Percentiles rank a stretch among this genome's conserved stretches.
These are phyloP conservation scores for Capitulum mitella DNA, from an alignment of 2,888 invertebrate species.

Conservation along the genomic window DNA sequence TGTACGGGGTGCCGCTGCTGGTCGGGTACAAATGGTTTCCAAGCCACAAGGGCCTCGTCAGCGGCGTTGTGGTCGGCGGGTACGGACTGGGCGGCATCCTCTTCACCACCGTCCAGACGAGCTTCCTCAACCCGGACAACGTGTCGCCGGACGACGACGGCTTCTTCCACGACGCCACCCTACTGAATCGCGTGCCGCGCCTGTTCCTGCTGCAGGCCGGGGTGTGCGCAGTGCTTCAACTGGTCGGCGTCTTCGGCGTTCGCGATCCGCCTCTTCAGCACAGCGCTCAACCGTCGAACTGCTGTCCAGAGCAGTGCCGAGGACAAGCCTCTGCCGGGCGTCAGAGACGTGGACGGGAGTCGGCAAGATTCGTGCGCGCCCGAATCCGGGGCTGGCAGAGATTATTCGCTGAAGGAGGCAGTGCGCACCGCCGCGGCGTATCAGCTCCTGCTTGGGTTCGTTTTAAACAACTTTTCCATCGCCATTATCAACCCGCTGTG, in stretches of 20 bases:
- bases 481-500: conserved; percentile 35
- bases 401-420: too few relatives aligned
- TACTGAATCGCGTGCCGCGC: conserved; percentile 41
- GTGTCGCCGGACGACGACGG: conserved; percentile 25
- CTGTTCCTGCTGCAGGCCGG: conserved; percentile 41
- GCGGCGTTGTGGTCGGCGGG: conserved; percentile 43
- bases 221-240: conserved; percentile 40
- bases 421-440: too few relatives aligned
- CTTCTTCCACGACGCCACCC: conserved; percentile 30
- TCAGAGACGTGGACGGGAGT: neutral
- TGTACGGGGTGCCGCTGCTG: neutral
- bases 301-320: neutral
- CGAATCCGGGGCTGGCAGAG: neutral
- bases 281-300: neutral
- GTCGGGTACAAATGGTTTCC: conserved; percentile 42
- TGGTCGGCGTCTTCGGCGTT: conserved; percentile 37
- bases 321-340: neutral
- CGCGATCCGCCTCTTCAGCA: neutral
- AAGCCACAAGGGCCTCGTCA: conserved; percentile 41
- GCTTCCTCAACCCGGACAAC: conserved; percentile 44
- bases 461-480: too few relatives aligned
- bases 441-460: too few relatives aligned
- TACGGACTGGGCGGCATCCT: conserved; percentile 44
- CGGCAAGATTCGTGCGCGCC: neutral
- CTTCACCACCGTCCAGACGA: conserved; percentile 44